These are phyloP conservation scores for Edolisoma coerulescens DNA, from an alignment of 2,113 vertebrate species.

Conservation along the genomic window DNA sequence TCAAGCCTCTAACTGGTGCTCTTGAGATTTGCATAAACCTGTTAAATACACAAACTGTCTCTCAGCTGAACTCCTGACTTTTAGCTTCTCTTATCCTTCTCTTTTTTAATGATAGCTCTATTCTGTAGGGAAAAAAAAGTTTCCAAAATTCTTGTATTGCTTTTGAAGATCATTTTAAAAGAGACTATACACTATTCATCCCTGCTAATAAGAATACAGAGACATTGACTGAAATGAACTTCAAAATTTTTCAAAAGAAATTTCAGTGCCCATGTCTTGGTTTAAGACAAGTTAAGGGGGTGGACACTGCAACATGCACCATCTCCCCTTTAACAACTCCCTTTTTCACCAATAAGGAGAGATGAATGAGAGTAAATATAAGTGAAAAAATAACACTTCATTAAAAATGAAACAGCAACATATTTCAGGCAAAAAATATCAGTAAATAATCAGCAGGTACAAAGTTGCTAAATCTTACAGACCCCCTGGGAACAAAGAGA, in stretches of 20 bases:
- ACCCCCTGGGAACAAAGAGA: background rate
- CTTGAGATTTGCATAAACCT: conserved; percentile 18
- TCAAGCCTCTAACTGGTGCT: background rate
- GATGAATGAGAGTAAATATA: background rate
- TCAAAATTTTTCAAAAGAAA: background rate
- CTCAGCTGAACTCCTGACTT: background rate
- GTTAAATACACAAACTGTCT: background rate
- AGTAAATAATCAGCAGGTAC: background rate
- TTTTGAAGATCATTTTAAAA: background rate
- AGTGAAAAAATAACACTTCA: background rate
- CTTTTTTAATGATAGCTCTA: background rate
- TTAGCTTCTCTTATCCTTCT: background rate
- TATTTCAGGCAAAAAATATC: background rate
- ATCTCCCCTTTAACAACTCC: background rate
- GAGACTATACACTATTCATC: background rate
- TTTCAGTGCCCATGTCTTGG: background rate
- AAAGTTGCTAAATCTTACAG: background rate
- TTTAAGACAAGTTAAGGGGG: background rate
- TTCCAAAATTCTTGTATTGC: background rate
- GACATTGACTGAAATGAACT: background rate
- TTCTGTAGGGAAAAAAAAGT: background rate
- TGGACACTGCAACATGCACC: background rate
- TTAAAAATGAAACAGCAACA: background rate
- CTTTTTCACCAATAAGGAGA: background rate
- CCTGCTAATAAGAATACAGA: background rate